Evolutionary conservation across 1,140 invertebrate genomes (phyloP), one percentile per base, ranked within the genome.

Genomic region (Diachasmimorpha longicaudata): DNA sequence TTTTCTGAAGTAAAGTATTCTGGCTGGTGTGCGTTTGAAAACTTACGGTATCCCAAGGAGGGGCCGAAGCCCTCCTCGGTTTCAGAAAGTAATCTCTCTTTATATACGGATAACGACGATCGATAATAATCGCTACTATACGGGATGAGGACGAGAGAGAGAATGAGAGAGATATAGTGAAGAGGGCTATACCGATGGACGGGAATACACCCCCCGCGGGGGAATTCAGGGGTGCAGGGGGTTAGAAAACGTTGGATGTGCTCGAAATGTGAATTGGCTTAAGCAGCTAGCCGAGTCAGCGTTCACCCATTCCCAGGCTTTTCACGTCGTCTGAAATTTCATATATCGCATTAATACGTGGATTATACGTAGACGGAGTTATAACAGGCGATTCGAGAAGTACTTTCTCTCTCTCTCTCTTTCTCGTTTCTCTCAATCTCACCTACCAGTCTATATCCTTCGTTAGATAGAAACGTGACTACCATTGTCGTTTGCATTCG

Each of bases 381-480:
- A 79, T 79, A 77, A 70, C 71, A 71, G 72, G 37, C 71, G 42
- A 70, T 69, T 77, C 72, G 71, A 75, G 70, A 42, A 58, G 46
- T 63, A 73, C n/a, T 39, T 44, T 66, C 44, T 71, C 75, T 58
- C 71, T 58, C 46, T 14, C 46, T 16, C 48, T n/a, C 48, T 8
- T 19, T 52, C 9, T 1, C 16, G 19, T 14, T 19, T 52, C 25
- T 48, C 42, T 48, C 23, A 46, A 73, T 79, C 74, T 77, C 74
- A 78, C 58, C 48, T 55, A 42, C 14, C 11, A 63, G 2, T 63
- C 58, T 25, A 31, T 63, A 31, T 31, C 77, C 75, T 82, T 82
- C 79, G 81, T 83, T 83, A 82, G 78, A 78, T 78, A 80, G 76
- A 79, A 81, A 83, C 82, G 82, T 83, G 82, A 83, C 82, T 82